Evolutionary conservation across 2,113 vertebrate species (phyloP).

Genomic region (Dendropsophus ebraccatus): DNA sequence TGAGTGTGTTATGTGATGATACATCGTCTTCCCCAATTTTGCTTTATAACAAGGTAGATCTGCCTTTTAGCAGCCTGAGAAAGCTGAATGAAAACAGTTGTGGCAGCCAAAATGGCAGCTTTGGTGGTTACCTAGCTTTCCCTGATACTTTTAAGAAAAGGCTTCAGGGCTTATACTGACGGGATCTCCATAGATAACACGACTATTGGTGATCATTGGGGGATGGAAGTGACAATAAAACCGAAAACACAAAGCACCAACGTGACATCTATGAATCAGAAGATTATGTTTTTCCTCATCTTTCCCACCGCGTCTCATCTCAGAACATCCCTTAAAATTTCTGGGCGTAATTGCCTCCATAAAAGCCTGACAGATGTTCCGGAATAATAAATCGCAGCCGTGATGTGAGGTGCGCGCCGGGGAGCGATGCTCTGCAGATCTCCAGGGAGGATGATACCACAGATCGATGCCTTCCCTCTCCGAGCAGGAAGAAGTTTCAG

Average conservation of each 20-base stretch:
- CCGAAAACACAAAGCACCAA: background rate
- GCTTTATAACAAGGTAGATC: background rate
- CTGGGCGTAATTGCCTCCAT: background rate
- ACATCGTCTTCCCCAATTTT: no score
- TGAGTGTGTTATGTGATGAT: no score
- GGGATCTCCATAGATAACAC: no score
- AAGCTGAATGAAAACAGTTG: background rate
- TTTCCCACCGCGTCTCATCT: background rate
- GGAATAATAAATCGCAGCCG: background rate
- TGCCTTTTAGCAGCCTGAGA: background rate
- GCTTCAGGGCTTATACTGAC: no score
- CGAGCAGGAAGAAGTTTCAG: background rate
- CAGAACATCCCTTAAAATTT: background rate
- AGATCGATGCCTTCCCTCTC: background rate
- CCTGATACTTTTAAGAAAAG: background rate
- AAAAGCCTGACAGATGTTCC: conserved; percentile 6
- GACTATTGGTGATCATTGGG: background rate
- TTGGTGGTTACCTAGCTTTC: background rate
- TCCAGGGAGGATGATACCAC: background rate
- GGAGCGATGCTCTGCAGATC: background rate
- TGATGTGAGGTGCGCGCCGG: background rate
- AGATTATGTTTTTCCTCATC: background rate
- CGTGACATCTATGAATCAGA: background rate
- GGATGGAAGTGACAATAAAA: background rate
- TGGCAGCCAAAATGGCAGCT: background rate